phyloP scores from a whole-genome alignment of 2,797 vertebrate genomes.

The Silurus lanzhouensis region DNA sequence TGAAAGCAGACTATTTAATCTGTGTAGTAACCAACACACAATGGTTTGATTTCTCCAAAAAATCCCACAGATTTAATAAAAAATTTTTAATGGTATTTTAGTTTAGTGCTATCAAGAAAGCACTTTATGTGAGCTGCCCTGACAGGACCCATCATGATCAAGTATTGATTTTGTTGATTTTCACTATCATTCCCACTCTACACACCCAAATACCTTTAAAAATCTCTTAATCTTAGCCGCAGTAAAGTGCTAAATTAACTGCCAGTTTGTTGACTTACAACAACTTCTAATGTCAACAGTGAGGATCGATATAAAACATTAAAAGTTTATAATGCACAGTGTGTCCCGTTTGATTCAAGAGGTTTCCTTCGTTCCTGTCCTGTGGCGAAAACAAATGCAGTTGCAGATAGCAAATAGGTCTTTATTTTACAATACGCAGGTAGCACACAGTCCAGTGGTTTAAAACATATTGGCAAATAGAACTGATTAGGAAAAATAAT shows the following conservation, averaged over 20 bases:
- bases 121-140: background rate
- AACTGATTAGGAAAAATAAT: no score
- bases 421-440: no score
- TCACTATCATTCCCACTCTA: background rate
- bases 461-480: no score
- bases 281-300: background rate
- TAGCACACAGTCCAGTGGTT: no score
- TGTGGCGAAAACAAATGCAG: no score
- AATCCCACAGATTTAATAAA: background rate
- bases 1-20: background rate
- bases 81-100: background rate
- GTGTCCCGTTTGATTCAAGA: no score
- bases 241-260: background rate
- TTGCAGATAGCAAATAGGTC: no score
- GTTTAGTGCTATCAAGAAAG: background rate
- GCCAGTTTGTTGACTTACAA: background rate
- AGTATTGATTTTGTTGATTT: background rate
- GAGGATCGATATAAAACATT: background rate
- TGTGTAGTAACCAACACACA: background rate
- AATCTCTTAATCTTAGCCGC: background rate
- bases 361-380: no score
- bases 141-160: background rate
- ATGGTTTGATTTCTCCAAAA: background rate
- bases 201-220: background rate
- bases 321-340: no score